Evolutionary conservation across 2,113 vertebrate genomes (phyloP).

Genomic region (Psophia crepitans): DNA sequence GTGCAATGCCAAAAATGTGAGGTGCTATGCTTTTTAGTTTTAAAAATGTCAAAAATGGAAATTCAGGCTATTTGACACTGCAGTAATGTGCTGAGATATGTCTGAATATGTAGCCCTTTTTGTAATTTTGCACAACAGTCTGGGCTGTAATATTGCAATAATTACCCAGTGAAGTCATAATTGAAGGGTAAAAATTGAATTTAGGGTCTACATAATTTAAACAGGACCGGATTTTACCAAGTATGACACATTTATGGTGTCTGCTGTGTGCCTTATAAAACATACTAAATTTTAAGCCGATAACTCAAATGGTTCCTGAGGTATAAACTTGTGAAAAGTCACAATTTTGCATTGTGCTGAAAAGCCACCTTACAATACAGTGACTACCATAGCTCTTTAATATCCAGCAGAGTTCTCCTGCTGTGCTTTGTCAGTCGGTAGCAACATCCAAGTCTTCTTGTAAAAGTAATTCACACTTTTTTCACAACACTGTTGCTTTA

Average conservation of each 20-base stretch:
- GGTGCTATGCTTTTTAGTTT: slow-evolving; percentile 29
- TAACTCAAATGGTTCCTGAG: slow-evolving; percentile 75
- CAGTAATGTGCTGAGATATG: slow-evolving; percentile 40
- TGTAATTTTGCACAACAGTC: slow-evolving; percentile 42
- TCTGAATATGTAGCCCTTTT: not conserved
- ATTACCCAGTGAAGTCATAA: slow-evolving; percentile 56
- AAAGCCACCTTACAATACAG: slow-evolving; percentile 76
- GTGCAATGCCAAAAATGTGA: not conserved
- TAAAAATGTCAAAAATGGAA: slow-evolving; percentile 59
- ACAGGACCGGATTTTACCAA: slow-evolving; percentile 33
- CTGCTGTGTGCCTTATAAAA: slow-evolving; percentile 11
- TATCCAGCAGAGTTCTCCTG: slow-evolving; percentile 81
- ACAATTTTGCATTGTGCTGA: slow-evolving; percentile 80
- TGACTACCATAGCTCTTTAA: slow-evolving; percentile 77
- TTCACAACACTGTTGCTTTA: slow-evolving; percentile 85
- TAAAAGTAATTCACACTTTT: slow-evolving; percentile 91
- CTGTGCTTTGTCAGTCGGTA: slow-evolving; percentile 82
- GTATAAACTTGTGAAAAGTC: slow-evolving; percentile 82
- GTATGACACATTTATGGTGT: slow-evolving; percentile 54
- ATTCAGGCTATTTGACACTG: slow-evolving; percentile 29
- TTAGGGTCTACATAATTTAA: slow-evolving; percentile 48
- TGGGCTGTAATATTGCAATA: slow-evolving; percentile 55
- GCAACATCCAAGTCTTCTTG: slow-evolving; percentile 79
- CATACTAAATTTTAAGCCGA: slow-evolving; percentile 66
- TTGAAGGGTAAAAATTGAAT: slow-evolving; percentile 50